phyloP scores from a whole-genome alignment of 2,113 vertebrate genomes.

The Theristicus caerulescens region DNA sequence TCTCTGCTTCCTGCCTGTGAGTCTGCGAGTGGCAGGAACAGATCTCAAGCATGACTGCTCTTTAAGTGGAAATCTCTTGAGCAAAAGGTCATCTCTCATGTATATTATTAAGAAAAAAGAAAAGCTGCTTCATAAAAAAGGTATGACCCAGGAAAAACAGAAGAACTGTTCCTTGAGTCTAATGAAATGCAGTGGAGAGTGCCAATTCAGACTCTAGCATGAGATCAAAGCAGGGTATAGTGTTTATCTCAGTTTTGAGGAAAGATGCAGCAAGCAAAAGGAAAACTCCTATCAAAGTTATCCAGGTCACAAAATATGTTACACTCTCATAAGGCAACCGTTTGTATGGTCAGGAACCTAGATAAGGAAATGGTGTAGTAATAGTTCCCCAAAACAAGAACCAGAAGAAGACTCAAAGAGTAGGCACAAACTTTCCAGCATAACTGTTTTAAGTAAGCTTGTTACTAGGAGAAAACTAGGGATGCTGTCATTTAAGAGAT shows the following conservation, averaged over 20 bases:
- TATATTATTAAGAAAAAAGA: not conserved
- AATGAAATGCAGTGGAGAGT: not conserved
- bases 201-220: not conserved
- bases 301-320: not conserved
- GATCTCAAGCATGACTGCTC: not conserved
- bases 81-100: not conserved
- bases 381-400: not conserved
- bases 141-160: not conserved
- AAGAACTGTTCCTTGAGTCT: not conserved
- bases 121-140: not conserved
- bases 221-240: not conserved
- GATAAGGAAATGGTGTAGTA: not conserved
- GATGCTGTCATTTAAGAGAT: not conserved
- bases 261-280: not conserved
- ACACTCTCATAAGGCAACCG: not conserved
- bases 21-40: not conserved
- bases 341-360: not conserved
- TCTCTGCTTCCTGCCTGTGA: not conserved
- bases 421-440: not conserved
- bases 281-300: not conserved
- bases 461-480: not conserved
- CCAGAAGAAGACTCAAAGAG: not conserved
- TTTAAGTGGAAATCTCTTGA: constrained; percentile 15
- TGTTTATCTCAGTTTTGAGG: not conserved
- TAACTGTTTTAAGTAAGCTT: not conserved